These are phyloP conservation scores for Cosmia trapezina DNA, from an alignment of 2,888 invertebrate genomes.

Conservation along the genomic window DNA sequence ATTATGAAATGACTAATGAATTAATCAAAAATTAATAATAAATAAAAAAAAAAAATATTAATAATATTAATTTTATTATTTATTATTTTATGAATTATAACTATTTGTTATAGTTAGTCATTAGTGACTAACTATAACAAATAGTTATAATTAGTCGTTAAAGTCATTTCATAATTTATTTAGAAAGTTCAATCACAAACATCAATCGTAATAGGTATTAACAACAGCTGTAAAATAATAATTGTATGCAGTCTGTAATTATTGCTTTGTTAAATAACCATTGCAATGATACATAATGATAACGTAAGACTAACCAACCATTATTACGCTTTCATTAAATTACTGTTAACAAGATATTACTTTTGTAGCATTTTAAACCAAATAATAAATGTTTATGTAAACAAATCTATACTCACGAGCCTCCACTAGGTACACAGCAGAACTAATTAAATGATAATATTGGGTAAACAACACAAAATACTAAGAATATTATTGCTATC, in stretches of 20 bases:
- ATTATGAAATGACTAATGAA: too few relatives aligned
- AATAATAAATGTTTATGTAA: neutral
- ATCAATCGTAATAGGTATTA: neutral
- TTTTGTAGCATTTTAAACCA: slow-evolving; percentile 12
- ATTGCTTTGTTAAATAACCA: neutral
- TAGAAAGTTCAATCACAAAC: slow-evolving; percentile 7
- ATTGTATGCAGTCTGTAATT: neutral
- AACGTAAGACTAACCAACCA: neutral
- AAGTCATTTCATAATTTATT: neutral
- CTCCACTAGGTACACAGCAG: neutral
- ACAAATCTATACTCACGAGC: neutral
- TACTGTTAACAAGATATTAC: neutral
- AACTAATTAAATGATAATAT: neutral
- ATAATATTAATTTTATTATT: too few relatives aligned
- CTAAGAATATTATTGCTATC: neutral
- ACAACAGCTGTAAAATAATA: too few relatives aligned
- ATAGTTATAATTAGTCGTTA: neutral
- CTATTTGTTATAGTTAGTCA: too few relatives aligned
- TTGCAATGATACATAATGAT: neutral
- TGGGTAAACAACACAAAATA: too few relatives aligned
- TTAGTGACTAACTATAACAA: too few relatives aligned
- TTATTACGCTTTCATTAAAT: slow-evolving; percentile 4
- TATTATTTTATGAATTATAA: too few relatives aligned
- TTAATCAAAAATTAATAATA: too few relatives aligned
- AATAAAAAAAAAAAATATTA: too few relatives aligned